These are phyloP conservation scores for Eospalax fontanierii DNA, from an alignment of 2,797 vertebrate species.

Conservation along the genomic window DNA sequence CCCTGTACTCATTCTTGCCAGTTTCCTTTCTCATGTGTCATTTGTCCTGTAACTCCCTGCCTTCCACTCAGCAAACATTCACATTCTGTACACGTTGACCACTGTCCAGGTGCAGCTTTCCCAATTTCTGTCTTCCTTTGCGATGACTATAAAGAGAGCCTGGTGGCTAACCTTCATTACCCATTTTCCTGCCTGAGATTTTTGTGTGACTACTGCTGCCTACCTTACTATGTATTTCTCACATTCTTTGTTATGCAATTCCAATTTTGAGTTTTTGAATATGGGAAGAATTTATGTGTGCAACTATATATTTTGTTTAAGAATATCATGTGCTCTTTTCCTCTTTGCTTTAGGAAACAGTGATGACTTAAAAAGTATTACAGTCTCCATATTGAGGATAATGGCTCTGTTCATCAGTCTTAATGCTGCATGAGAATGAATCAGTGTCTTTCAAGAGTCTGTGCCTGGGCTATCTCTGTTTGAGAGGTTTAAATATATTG, in stretches of 20 bases:
- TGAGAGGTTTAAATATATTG: not conserved
- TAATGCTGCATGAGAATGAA: not conserved
- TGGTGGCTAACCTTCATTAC: not conserved
- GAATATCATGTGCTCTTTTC: not conserved
- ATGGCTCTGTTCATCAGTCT: not conserved
- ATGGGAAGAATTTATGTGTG: not conserved
- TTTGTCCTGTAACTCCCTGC: not conserved
- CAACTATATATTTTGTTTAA: not conserved
- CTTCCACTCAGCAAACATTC: not conserved
- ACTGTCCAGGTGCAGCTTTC: not conserved
- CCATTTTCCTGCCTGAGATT: not conserved
- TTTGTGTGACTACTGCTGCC: not conserved
- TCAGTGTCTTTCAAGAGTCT: not conserved
- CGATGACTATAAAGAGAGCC: not conserved
- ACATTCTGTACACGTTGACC: not conserved
- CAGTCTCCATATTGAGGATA: not conserved
- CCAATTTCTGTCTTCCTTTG: not conserved
- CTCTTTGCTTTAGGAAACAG: not conserved
- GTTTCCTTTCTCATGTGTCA: not conserved
- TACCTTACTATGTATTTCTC: not conserved
- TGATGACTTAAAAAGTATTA: not conserved
- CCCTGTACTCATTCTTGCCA: not conserved
- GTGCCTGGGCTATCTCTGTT: not conserved
- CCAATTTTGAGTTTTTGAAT: not conserved
- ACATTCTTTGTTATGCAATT: not conserved